phyloP scores from a whole-genome alignment of 2,888 invertebrate species.

The Dryadula phaetusa region DNA sequence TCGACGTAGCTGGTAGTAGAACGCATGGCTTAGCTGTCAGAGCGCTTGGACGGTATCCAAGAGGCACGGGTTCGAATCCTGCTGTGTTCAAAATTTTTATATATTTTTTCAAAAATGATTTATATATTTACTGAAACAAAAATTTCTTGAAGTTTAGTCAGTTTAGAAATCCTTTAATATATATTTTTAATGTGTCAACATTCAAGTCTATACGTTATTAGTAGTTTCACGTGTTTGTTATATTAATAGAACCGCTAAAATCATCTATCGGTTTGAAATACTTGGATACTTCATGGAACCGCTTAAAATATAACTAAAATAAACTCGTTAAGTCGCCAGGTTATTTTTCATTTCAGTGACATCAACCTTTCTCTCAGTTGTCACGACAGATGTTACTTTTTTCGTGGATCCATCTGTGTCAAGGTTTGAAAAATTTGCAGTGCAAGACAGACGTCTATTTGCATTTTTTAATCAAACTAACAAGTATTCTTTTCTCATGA shows the following conservation, averaged over 20 bases:
- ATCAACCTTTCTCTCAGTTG: conserved; percentile 20
- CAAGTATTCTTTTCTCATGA: not conserved
- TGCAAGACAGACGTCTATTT: conserved; percentile 13
- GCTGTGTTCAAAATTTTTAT: too few species aligned
- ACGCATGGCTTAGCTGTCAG: too few species aligned
- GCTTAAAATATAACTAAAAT: conserved; percentile 32
- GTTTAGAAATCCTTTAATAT: too few species aligned
- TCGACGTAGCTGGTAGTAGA: too few species aligned
- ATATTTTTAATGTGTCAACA: too few species aligned
- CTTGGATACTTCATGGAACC: conserved; percentile 14
- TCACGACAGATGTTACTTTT: conserved; percentile 22
- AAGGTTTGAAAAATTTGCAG: conserved; percentile 22
- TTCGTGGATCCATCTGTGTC: conserved; percentile 25
- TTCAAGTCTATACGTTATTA: not conserved
- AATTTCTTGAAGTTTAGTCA: too few species aligned
- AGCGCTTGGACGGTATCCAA: too few species aligned
- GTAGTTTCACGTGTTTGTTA: not conserved
- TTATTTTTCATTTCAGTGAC: conserved; percentile 28
- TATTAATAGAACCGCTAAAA: not conserved
- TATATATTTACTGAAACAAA: too few species aligned
- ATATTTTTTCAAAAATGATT: too few species aligned
- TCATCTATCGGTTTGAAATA: not conserved
- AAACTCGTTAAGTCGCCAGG: conserved; percentile 16
- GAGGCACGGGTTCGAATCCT: too few species aligned
- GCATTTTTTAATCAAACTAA: not conserved